Base-by-base conservation (phyloP, 2,113 vertebrate species). In the Anguilla japonica region DNA sequence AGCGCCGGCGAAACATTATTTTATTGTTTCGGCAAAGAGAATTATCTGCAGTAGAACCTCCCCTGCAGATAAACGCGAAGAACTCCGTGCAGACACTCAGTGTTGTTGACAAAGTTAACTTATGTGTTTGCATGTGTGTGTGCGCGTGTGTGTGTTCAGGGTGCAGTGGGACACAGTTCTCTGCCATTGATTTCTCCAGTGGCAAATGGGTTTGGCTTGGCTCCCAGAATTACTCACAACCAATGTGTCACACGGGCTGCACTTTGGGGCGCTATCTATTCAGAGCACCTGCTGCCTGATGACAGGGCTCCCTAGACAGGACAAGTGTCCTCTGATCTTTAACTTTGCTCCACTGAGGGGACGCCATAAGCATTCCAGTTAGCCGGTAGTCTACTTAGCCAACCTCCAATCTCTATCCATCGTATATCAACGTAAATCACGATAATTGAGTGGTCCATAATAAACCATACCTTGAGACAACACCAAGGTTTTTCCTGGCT, bases 151-250 rank as follows among this genome's bases (percentile, higher is more conserved):
- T 87, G 41, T 87, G 88, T 82, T 26, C 7, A 86, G 82, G 78
- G 43, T 5, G 41, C 34, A 84, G 85, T 41, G 84, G 87, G 88
- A 89, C 83, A 87, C 43, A 85, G 50, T 89, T 86, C 86, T 84
- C 87, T 84, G 88, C 93, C 90, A 90, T 87, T 86, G 87, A 92
- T 91, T 94, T 88, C 88, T 91, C 91, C 88, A 89, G 89, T 88
- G 90, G 90, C 40, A 87, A 82, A 50, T 71, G 81, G 88, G 85
- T 91, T 91, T 95, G 92, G 93, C 93, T 84, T 84, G 82, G 83
- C 83, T 94, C 94, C 94, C 94, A 94, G 93, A 94, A 92, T 92
- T 89, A 92, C 90, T 91, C 90, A 90, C 88, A 88, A 63, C 81
- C 82, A 34, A 82, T 83, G 86, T 89, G 57, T 83, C 88, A 89